A percentile compares a stretch with the other conserved stretches of the same genome.
Evolutionary conservation across 2,113 vertebrate species (phyloP).

Genomic region (Chiloscyllium plagiosum): DNA sequence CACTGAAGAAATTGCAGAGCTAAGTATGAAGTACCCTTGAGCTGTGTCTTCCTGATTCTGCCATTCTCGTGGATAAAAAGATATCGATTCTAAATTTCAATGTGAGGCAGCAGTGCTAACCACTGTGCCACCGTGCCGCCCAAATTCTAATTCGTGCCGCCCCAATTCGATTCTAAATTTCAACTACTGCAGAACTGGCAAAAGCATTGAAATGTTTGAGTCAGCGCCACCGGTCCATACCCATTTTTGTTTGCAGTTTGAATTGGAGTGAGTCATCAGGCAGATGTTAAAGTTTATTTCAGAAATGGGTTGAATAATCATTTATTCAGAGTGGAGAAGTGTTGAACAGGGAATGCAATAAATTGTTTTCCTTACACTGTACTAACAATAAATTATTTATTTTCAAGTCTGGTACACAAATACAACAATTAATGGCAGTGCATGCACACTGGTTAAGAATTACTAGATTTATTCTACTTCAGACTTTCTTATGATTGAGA

Average conservation of each 20-base stretch:
- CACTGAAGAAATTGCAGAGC: neutral
- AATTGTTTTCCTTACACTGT: neutral
- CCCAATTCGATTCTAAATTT: neutral
- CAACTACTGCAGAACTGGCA: neutral
- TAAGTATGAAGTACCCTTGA: neutral
- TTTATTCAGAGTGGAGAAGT: neutral
- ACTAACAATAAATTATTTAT: neutral
- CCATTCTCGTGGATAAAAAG: neutral
- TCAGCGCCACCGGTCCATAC: neutral
- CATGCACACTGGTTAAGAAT: neutral
- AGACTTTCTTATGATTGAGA: neutral
- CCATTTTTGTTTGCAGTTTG: slow-evolving; percentile 8
- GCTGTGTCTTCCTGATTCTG: neutral
- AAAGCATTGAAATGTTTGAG: slow-evolving; percentile 7
- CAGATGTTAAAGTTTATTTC: slow-evolving; percentile 23
- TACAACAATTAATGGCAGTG: neutral
- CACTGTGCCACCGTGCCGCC: too few species aligned
- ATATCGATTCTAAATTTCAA: neutral
- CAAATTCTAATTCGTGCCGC: too few species aligned
- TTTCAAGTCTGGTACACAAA: neutral
- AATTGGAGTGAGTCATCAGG: neutral
- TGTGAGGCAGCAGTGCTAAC: too few species aligned
- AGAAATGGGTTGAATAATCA: neutral
- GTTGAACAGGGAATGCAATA: neutral
- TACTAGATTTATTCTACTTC: neutral